A percentile compares a stretch with the other conserved stretches of the same genome.
phyloP scores from a whole-genome alignment of 2,888 invertebrate species.

The Hirtodrosophila confusa region DNA sequence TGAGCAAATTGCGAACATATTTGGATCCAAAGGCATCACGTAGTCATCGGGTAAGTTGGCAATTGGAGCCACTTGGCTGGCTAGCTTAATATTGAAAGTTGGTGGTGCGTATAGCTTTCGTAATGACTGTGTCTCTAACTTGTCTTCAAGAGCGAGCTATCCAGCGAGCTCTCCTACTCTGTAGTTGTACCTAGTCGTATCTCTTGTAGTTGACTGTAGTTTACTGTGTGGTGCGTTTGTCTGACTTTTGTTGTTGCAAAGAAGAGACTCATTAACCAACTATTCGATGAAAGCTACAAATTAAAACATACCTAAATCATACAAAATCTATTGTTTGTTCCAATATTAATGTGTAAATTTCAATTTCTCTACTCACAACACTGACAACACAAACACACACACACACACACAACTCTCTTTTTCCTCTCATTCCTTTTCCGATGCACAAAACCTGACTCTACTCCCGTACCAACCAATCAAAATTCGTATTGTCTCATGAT shows the following conservation, averaged over 20 bases:
- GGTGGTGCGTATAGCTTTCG: conserved; percentile 38
- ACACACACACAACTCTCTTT: conserved; percentile 34
- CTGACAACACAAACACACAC: conserved; percentile 55
- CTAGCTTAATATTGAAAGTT: conserved; percentile 26
- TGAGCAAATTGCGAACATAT: conserved; percentile 97
- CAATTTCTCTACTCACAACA: conserved; percentile 79
- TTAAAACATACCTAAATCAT: conserved; percentile 20
- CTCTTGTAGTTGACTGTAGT: conserved; percentile 13
- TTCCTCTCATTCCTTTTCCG: conserved; percentile 20
- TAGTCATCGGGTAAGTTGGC: conserved; percentile 93
- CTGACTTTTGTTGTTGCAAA: conserved; percentile 25
- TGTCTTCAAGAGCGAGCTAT: conserved; percentile 14
- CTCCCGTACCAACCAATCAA: no score
- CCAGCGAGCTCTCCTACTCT: conserved; percentile 14
- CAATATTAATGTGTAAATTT: conserved; percentile 77
- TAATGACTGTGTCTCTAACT: conserved; percentile 23
- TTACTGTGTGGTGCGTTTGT: conserved; percentile 52
- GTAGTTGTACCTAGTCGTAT: conserved; percentile 22
- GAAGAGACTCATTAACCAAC: conserved; percentile 25
- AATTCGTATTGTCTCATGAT: no score
- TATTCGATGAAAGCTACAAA: conserved; percentile 11
- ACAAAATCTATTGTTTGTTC: conserved; percentile 56
- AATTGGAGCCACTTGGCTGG: conserved; percentile 4
- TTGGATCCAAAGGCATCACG: conserved; percentile 98
- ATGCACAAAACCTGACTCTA: conserved; percentile 22